These are phyloP conservation scores for Echeneis naucrates DNA, from an alignment of 2,797 vertebrate genomes.

Conservation along the genomic window DNA sequence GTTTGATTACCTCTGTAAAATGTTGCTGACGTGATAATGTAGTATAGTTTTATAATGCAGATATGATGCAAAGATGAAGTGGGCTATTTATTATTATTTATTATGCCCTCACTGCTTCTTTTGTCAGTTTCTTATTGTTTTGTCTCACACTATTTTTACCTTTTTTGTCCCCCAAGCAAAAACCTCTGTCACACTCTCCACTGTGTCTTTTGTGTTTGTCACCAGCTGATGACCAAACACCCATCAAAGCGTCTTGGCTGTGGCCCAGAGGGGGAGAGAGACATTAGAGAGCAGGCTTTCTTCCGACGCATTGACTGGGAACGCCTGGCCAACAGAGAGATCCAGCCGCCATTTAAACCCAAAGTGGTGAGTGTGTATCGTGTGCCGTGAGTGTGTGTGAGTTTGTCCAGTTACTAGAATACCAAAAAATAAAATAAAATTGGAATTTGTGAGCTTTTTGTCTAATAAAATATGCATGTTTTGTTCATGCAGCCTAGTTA, in stretches of 20 bases:
- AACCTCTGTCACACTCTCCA: conserved; percentile 16
- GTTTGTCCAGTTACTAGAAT: neutral
- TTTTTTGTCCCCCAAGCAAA: conserved; percentile 4
- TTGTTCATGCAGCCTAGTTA: neutral
- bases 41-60: neutral
- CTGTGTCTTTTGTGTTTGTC: conserved; percentile 27
- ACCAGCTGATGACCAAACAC: conserved; percentile 98
- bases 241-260: conserved; percentile 97
- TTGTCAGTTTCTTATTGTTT: neutral
- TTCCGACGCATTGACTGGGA: conserved; percentile 99
- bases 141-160: conserved; percentile 9
- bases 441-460: neutral
- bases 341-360: conserved; percentile 98
- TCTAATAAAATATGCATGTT: neutral
- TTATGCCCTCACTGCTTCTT: neutral
- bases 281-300: conserved; percentile 96
- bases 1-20: conserved; percentile 4
- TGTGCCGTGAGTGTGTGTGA: neutral
- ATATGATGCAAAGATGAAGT: conserved; percentile 1
- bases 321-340: conserved; percentile 92
- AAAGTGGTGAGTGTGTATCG: conserved; percentile 98
- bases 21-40: neutral
- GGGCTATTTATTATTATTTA: too few species aligned
- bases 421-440: too few species aligned
- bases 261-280: conserved; percentile 92